Evolutionary conservation across 2,888 invertebrate genomes (phyloP).

Genomic region (Tinea trinotella): DNA sequence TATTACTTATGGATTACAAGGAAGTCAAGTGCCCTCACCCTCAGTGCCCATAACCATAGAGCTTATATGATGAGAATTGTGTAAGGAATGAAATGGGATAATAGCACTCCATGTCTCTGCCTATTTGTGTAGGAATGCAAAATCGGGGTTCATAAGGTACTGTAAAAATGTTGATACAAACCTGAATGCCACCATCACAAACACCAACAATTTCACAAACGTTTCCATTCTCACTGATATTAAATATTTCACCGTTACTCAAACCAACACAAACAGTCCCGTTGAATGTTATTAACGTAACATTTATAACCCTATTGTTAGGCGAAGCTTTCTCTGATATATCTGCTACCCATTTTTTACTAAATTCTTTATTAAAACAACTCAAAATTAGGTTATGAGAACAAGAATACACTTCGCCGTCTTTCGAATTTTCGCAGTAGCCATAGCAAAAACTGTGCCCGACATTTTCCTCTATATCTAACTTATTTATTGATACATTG

Average conservation of each 20-base stretch:
- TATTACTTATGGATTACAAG: no score
- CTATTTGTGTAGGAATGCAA: no score
- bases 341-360: conserved; percentile 44
- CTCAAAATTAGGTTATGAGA: conserved; percentile 48
- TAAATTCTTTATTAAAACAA: conserved; percentile 40
- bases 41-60: no score
- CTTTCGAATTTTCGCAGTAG: conserved; percentile 40
- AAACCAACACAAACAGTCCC: conserved; percentile 49
- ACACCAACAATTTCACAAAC: conserved; percentile 42
- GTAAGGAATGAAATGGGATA: no score
- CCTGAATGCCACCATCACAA: conserved; percentile 49
- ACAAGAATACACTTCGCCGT: conserved; percentile 47
- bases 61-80: no score
- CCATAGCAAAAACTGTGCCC: conserved; percentile 33
- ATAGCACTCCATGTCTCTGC: no score
- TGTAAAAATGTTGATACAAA: no score
- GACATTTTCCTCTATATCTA: conserved; percentile 26
- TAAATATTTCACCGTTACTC: conserved; percentile 52
- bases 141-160: no score
- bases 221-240: conserved; percentile 37
- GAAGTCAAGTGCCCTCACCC: no score
- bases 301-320: conserved; percentile 58
- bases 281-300: conserved; percentile 46
- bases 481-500: conserved; percentile 39
- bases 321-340: conserved; percentile 41